Percentiles rank a stretch among this genome's conserved stretches.
Conservation (phyloP, 2,888 invertebrate genomes). For the Vandiemenella viatica region DNA sequence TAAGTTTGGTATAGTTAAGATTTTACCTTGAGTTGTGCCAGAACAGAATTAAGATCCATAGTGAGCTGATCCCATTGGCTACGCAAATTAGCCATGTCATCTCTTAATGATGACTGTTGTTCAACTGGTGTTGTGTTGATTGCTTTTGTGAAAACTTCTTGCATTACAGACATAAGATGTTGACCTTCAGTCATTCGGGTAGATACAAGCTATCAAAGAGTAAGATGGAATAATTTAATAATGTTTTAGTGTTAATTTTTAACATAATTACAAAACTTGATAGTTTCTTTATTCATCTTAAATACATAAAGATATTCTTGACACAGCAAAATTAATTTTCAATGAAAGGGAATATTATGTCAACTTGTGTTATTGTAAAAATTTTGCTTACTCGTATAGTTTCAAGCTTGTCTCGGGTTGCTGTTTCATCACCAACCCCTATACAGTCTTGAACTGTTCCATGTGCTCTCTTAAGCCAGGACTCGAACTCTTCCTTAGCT, state of each 20-base stretch:
- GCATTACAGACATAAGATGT: slow-evolving; percentile 63
- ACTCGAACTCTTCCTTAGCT: slow-evolving; percentile 65
- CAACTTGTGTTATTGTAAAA: too few species aligned
- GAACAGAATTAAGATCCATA: slow-evolving; percentile 72
- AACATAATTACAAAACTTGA: too few species aligned
- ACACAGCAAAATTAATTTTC: too few species aligned
- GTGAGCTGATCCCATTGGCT: slow-evolving; percentile 84
- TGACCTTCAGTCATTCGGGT: slow-evolving; percentile 40
- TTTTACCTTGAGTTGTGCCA: slow-evolving; percentile 54
- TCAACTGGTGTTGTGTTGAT: slow-evolving; percentile 66
- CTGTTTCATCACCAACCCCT: slow-evolving; percentile 61
- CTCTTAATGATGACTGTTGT: slow-evolving; percentile 61
- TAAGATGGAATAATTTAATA: too few species aligned
- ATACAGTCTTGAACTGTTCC: slow-evolving; percentile 69
- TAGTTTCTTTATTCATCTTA: too few species aligned
- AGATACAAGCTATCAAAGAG: slow-evolving; percentile 28
- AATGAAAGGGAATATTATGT: too few species aligned
- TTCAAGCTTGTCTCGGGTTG: slow-evolving; percentile 65
- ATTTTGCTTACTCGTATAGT: slow-evolving; percentile 54
- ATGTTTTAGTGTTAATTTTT: too few species aligned
- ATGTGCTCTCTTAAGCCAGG: slow-evolving; percentile 69
- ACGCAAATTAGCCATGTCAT: slow-evolving; percentile 59
- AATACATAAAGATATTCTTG: too few species aligned
- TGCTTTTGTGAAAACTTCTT: slow-evolving; percentile 73
- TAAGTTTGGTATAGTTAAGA: not conserved